phyloP scores from a whole-genome alignment of 2,113 vertebrate species.

The Nesogale talazaci region DNA sequence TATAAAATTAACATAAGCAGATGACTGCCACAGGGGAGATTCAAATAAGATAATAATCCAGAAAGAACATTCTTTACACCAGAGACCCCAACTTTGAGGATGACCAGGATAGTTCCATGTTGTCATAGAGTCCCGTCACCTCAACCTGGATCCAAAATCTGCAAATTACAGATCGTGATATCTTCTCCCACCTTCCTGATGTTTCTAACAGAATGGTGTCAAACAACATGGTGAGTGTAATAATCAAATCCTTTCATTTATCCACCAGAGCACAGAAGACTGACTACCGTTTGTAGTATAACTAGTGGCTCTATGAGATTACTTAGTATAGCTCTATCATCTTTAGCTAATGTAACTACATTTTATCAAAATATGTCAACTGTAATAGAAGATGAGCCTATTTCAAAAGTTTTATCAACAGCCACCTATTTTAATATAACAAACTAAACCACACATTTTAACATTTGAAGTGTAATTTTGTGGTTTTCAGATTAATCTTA shows the following conservation, averaged over 20 bases:
- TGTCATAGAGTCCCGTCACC: no score
- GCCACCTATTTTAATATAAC: background rate
- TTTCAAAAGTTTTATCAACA: background rate
- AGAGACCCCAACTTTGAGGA: no score
- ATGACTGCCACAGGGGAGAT: background rate
- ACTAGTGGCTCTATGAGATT: background rate
- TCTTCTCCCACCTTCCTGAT: no score
- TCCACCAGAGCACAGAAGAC: no score
- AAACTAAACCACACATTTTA: slow-evolving; percentile 11
- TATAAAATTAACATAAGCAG: no score
- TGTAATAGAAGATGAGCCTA: background rate
- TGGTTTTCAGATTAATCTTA: background rate
- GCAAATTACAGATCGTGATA: no score
- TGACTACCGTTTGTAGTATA: no score
- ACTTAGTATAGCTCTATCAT: background rate
- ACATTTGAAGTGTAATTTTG: background rate
- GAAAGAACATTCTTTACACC: background rate
- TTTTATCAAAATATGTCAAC: slow-evolving; percentile 25
- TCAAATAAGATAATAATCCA: background rate
- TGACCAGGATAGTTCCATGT: no score
- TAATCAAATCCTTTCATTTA: no score
- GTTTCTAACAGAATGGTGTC: no score
- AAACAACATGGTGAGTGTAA: no score
- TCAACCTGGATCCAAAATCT: no score
- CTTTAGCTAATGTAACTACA: background rate